Evolutionary conservation across 1,140 invertebrate genomes (phyloP).

Genomic region (Drosophila nasuta): DNA sequence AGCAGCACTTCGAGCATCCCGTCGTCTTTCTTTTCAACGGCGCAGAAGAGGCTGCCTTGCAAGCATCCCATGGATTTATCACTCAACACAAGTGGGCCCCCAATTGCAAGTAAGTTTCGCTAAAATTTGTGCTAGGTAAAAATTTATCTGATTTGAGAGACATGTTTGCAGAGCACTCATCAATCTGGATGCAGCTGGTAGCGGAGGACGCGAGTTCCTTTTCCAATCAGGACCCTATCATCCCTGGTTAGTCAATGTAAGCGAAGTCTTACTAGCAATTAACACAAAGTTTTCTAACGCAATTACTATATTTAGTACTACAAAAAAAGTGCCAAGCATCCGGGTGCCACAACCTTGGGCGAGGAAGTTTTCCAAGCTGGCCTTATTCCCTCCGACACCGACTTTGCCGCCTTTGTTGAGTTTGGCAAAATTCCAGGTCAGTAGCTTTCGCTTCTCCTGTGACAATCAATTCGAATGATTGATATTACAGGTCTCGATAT

Average conservation of each 20-base stretch:
- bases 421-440: constrained; percentile 86
- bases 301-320: constrained; percentile 86
- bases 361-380: constrained; percentile 93
- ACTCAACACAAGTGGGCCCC: constrained; percentile 91
- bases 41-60: constrained; percentile 88
- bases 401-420: constrained; percentile 93
- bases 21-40: constrained; percentile 95
- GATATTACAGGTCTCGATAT: constrained; percentile 89
- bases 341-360: constrained; percentile 91
- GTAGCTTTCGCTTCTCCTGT: background rate
- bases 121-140: background rate
- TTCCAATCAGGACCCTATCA: constrained; percentile 97
- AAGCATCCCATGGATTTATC: constrained; percentile 92
- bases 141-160: constrained; percentile 75
- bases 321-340: constrained; percentile 91
- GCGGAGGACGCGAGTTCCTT: constrained; percentile 96
- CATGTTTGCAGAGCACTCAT: constrained; percentile 85
- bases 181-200: constrained; percentile 89
- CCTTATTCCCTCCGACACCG: constrained; percentile 94
- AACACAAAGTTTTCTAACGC: background rate
- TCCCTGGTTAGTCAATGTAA: constrained; percentile 94
- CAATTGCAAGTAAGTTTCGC: constrained; percentile 83
- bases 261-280: background rate
- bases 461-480: background rate
- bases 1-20: constrained; percentile 57